These are phyloP conservation scores for Holocentrus rufus DNA, from an alignment of 2,797 vertebrate species.

Conservation along the genomic window DNA sequence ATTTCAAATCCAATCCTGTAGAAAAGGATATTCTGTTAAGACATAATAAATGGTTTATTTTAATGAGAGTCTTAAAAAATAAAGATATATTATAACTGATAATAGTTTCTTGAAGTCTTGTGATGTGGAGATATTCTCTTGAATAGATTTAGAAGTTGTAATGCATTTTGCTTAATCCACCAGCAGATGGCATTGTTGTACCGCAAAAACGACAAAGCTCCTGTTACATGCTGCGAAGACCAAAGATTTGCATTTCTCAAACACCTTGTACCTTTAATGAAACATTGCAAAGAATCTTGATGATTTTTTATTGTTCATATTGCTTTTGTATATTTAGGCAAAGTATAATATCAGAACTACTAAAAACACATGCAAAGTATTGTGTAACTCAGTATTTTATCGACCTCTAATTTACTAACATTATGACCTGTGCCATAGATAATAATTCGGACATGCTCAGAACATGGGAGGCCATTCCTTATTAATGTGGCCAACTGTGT, in stretches of 20 bases:
- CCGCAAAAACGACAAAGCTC: background rate
- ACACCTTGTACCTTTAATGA: constrained; percentile 29
- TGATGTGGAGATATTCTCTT: constrained; percentile 12
- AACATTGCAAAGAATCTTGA: constrained; percentile 24
- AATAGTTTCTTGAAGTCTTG: constrained; percentile 39
- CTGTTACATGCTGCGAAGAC: constrained; percentile 33
- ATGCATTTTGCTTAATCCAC: constrained; percentile 9
- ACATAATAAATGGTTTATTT: constrained; percentile 83
- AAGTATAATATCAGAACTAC: background rate
- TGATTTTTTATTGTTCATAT: constrained; percentile 18
- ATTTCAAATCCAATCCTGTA: constrained; percentile 67
- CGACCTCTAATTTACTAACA: background rate
- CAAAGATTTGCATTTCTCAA: constrained; percentile 42
- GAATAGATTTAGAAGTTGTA: background rate
- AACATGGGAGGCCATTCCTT: constrained; percentile 26
- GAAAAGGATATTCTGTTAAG: constrained; percentile 64
- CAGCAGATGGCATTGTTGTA: constrained; percentile 75
- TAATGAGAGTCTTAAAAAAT: constrained; percentile 80
- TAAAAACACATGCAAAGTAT: constrained; percentile 3
- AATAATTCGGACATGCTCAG: constrained; percentile 10
- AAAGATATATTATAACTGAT: constrained; percentile 63
- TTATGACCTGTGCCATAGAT: constrained; percentile 21
- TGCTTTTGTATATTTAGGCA: constrained; percentile 11
- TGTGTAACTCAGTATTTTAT: background rate
- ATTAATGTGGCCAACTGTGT: constrained; percentile 21